phyloP scores from a whole-genome alignment of 2,888 invertebrate genomes.

The Ptychoptera albimana region DNA sequence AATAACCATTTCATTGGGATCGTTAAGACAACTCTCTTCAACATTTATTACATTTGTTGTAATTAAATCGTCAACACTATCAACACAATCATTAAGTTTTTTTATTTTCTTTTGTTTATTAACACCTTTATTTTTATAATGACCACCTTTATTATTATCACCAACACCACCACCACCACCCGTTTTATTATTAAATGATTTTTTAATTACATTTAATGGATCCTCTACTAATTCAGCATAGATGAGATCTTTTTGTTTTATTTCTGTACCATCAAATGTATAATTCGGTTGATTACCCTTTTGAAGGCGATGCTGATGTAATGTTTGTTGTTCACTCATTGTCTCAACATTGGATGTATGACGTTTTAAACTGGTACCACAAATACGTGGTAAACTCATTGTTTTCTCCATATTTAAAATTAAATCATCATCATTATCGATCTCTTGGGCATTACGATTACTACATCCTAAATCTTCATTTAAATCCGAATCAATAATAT shows the following conservation, averaged over 20 bases:
- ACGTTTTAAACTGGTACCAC: conserved; percentile 16
- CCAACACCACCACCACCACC: not conserved
- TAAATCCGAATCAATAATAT: conserved; percentile 20
- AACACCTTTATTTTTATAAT: not conserved
- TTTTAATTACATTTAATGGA: too few species aligned
- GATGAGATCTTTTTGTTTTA: too few species aligned
- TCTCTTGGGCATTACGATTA: too few species aligned
- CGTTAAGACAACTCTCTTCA: too few species aligned
- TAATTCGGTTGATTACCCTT: not conserved
- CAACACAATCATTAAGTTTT: not conserved
- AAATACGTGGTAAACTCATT: conserved; percentile 12
- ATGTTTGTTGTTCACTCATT: conserved; percentile 6
- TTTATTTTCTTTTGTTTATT: too few species aligned
- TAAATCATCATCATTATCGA: conserved; percentile 5
- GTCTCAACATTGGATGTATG: conserved; percentile 17
- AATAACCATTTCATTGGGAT: too few species aligned
- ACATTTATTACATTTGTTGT: not conserved
- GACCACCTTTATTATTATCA: not conserved
- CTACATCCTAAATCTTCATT: conserved; percentile 21
- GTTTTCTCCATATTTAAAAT: not conserved
- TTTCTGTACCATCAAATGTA: not conserved
- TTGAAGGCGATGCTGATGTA: not conserved
- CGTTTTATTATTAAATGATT: too few species aligned
- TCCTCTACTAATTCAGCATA: too few species aligned
- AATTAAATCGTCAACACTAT: not conserved